phyloP scores from a whole-genome alignment of 2,797 vertebrate species.

The Crenichthys baileyi region DNA sequence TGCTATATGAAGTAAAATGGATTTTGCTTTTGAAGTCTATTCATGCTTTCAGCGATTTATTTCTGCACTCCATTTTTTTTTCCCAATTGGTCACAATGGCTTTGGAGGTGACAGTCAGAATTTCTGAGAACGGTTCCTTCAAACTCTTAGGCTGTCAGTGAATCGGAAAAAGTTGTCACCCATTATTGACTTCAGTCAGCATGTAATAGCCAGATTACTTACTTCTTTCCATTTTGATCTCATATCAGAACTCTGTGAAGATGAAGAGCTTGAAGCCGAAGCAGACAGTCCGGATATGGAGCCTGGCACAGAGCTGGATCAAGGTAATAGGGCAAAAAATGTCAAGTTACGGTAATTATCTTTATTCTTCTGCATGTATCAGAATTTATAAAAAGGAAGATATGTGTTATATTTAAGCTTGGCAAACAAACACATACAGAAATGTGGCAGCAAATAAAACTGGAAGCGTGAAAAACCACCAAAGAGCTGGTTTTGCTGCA shows the following conservation, averaged over 20 bases:
- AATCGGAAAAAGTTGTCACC: constrained; percentile 12
- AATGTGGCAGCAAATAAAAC: background rate
- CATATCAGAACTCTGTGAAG: constrained; percentile 85
- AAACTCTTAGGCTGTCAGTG: constrained; percentile 31
- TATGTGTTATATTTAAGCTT: background rate
- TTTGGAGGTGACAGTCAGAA: constrained; percentile 27
- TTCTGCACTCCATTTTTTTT: constrained; percentile 12
- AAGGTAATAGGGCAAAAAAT: constrained; percentile 81
- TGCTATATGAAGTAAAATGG: constrained; percentile 13
- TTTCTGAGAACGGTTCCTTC: constrained; percentile 26
- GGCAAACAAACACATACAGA: background rate
- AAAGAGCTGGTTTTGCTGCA: background rate
- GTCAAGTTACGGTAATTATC: background rate
- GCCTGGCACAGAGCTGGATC: constrained; percentile 90
- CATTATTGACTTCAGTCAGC: constrained; percentile 19
- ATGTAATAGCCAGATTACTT: constrained; percentile 2
- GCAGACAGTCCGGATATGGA: constrained; percentile 89
- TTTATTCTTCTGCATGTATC: background rate
- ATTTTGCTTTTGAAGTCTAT: constrained; percentile 39
- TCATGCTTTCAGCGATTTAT: constrained; percentile 18
- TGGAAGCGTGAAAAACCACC: background rate
- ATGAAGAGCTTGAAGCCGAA: constrained; percentile 86
- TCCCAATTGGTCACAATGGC: constrained; percentile 22
- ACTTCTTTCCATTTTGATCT: constrained; percentile 44
- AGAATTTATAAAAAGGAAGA: background rate